Evolutionary conservation across 2,888 invertebrate species (phyloP).

Genomic region (Caenorhabditis angaria): DNA sequence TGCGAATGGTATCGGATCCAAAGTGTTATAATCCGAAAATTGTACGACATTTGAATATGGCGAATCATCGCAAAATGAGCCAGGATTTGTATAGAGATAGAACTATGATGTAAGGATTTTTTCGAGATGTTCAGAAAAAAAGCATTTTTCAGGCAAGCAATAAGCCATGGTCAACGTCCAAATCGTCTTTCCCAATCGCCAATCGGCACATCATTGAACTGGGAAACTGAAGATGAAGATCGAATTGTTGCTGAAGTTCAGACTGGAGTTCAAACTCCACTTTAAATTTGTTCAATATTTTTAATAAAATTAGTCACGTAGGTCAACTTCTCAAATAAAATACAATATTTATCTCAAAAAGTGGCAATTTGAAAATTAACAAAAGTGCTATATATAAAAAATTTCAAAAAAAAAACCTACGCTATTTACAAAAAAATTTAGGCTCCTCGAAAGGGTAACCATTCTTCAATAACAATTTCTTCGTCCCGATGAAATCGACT

Average conservation of each 20-base stretch:
- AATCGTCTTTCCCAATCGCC: constrained; percentile 24
- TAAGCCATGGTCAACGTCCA: constrained; percentile 48
- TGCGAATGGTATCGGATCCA: constrained; percentile 89
- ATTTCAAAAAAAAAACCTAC: no score
- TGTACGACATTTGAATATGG: constrained; percentile 73
- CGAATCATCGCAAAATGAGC: constrained; percentile 72
- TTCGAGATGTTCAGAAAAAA: background rate
- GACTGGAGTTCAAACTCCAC: constrained; percentile 9
- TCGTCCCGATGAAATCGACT: constrained; percentile 22
- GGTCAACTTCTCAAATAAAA: no score
- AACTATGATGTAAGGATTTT: constrained; percentile 57
- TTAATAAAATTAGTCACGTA: no score
- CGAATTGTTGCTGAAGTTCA: constrained; percentile 11
- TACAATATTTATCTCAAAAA: no score
- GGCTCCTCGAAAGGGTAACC: no score
- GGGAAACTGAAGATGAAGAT: constrained; percentile 5
- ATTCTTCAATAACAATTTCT: no score
- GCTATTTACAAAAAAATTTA: no score
- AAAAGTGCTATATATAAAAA: no score
- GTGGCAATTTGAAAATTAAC: no score
- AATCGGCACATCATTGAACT: background rate
- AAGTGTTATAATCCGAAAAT: constrained; percentile 94
- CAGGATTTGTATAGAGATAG: constrained; percentile 72
- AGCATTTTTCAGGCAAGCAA: constrained; percentile 47
- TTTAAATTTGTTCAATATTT: no score